Conservation (phyloP, 2,113 vertebrate species). For the Tychaedon coryphoeus region DNA sequence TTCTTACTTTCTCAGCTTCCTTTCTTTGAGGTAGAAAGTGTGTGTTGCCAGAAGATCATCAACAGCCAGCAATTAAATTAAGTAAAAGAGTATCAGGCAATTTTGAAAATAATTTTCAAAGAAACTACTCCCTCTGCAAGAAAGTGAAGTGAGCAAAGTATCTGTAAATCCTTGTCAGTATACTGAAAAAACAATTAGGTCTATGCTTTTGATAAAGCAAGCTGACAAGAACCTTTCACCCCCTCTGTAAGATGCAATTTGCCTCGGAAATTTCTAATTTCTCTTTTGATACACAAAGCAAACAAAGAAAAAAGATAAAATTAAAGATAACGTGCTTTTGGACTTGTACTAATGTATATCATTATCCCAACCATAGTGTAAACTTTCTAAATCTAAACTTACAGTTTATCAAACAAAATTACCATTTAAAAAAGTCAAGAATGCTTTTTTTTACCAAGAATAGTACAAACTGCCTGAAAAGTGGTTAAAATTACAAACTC, state of each 20-base stretch:
- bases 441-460: not conserved
- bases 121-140: not conserved
- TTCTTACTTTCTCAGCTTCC: not conserved
- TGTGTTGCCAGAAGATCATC: not conserved
- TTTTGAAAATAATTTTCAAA: not conserved
- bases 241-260: constrained; percentile 34
- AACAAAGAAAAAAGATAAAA: not conserved
- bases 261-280: constrained; percentile 11
- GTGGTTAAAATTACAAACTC: not conserved
- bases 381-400: not conserved
- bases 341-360: not conserved
- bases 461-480: not conserved
- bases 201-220: constrained; percentile 30
- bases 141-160: constrained; percentile 25
- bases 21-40: not conserved
- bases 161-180: not conserved
- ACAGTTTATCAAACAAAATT: not conserved
- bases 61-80: not conserved
- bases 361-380: not conserved
- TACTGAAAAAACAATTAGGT: not conserved
- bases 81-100: not conserved
- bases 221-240: constrained; percentile 39
- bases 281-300: not conserved
- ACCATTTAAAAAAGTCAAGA: not conserved
- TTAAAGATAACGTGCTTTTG: not conserved